Evolutionary conservation across 2,888 invertebrate genomes (phyloP).

Genomic region (Cheilosia scutellata): DNA sequence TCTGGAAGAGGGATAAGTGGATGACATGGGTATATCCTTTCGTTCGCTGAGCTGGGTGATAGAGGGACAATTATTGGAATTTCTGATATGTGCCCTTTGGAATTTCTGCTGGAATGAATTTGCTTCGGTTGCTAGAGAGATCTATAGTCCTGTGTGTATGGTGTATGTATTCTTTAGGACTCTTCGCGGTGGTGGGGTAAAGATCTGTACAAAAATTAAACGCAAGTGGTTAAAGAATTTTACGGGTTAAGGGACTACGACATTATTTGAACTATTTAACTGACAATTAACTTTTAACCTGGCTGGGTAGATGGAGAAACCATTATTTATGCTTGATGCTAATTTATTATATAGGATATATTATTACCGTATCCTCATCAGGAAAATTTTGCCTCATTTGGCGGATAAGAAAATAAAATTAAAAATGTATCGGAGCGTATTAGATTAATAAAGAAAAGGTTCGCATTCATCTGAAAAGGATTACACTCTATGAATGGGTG

Average conservation of each 20-base stretch:
- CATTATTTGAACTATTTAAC: constrained; percentile 48
- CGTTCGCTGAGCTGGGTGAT: constrained; percentile 52
- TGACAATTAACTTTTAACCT: constrained; percentile 46
- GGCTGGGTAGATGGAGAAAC: background rate
- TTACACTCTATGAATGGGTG: too few species aligned
- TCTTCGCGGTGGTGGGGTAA: background rate
- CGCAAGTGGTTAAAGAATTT: constrained; percentile 45
- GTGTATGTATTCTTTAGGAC: constrained; percentile 19
- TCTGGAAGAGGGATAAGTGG: constrained; percentile 64
- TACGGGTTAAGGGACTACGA: constrained; percentile 21
- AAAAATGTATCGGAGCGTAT: constrained; percentile 31
- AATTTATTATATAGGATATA: constrained; percentile 29
- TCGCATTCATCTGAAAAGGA: constrained; percentile 56
- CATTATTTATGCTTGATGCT: background rate
- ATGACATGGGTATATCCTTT: constrained; percentile 58
- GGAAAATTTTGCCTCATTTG: constrained; percentile 42
- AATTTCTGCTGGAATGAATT: constrained; percentile 27
- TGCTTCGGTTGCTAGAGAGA: constrained; percentile 17
- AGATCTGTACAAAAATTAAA: constrained; percentile 7
- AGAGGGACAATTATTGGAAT: constrained; percentile 69
- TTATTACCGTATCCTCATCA: constrained; percentile 15
- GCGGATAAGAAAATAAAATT: constrained; percentile 44
- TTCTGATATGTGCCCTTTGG: constrained; percentile 62
- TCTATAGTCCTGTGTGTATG: constrained; percentile 39
- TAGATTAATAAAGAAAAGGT: constrained; percentile 28